These are phyloP conservation scores for Dysdera silvatica DNA, from an alignment of 1,140 invertebrate genomes.

Conservation along the genomic window DNA sequence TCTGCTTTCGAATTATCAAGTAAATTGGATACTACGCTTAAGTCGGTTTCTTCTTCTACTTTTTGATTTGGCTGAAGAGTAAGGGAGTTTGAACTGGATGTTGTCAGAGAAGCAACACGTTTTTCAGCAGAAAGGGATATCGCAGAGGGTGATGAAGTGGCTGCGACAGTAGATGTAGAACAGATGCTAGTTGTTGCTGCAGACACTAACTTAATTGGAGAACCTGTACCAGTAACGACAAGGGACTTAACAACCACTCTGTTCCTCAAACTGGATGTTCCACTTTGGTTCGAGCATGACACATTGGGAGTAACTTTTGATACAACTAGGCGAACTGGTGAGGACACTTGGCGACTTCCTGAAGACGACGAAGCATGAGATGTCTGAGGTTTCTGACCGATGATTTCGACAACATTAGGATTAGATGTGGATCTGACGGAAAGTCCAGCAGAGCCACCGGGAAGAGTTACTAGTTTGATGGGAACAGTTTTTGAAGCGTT, in stretches of 20 bases:
- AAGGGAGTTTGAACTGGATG: conserved; percentile 7
- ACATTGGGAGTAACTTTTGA: conserved; percentile 24
- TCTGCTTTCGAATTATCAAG: too few relatives aligned
- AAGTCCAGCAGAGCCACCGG: conserved; percentile 24
- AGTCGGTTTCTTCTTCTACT: too few relatives aligned
- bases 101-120: conserved; percentile 1
- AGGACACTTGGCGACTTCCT: conserved; percentile 19
- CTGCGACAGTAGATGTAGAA: not conserved
- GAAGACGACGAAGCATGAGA: conserved; percentile 16
- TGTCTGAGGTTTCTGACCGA: conserved; percentile 9
- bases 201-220: conserved; percentile 25
- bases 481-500: conserved; percentile 40
- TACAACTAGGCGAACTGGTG: conserved; percentile 29
- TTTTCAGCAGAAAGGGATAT: too few relatives aligned
- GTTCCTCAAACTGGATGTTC: conserved; percentile 12
- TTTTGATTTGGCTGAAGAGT: too few relatives aligned
- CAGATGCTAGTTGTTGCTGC: conserved; percentile 11
- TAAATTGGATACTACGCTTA: too few relatives aligned
- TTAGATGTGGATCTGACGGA: conserved; percentile 20
- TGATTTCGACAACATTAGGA: conserved; percentile 28
- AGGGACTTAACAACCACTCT: conserved; percentile 31
- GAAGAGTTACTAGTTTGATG: conserved; percentile 42
- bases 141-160: conserved; percentile 14
- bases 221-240: conserved; percentile 25
- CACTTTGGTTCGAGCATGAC: conserved; percentile 11